Conservation (phyloP, 2,797 vertebrate species). For the Aldrovandia affinis region DNA sequence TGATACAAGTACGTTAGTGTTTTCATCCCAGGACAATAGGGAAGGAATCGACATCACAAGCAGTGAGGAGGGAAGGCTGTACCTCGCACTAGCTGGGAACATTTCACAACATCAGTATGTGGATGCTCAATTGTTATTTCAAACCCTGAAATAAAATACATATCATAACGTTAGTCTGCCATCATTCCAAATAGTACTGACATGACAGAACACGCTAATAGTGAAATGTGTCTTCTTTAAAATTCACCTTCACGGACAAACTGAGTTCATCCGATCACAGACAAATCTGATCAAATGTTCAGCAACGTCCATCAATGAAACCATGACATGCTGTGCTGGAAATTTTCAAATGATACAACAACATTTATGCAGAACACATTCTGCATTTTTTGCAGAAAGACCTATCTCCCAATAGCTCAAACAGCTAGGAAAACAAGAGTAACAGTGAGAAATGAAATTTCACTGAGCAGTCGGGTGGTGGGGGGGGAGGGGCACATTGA, state of each 20-base stretch:
- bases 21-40: too few relatives aligned
- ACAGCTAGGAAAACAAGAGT: not conserved
- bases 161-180: slow-evolving; percentile 21
- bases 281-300: not conserved
- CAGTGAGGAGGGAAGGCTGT: slow-evolving; percentile 54
- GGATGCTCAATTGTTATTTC: slow-evolving; percentile 98
- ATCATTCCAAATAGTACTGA: not conserved
- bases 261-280: not conserved
- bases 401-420: not conserved
- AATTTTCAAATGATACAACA: not conserved
- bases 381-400: not conserved
- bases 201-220: not conserved
- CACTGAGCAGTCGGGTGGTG: too few relatives aligned
- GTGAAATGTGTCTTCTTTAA: not conserved
- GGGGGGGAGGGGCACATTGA: not conserved
- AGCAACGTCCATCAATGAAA: not conserved
- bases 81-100: slow-evolving; percentile 99
- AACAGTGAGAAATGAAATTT: not conserved
- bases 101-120: slow-evolving; percentile 99
- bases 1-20: not conserved
- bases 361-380: not conserved
- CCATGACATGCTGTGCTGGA: not conserved
- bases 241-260: not conserved
- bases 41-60: slow-evolving; percentile 2
- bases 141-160: slow-evolving; percentile 69